Evolutionary conservation across 2,888 invertebrate species (phyloP).

Genomic region (Coleophora flavipennella): DNA sequence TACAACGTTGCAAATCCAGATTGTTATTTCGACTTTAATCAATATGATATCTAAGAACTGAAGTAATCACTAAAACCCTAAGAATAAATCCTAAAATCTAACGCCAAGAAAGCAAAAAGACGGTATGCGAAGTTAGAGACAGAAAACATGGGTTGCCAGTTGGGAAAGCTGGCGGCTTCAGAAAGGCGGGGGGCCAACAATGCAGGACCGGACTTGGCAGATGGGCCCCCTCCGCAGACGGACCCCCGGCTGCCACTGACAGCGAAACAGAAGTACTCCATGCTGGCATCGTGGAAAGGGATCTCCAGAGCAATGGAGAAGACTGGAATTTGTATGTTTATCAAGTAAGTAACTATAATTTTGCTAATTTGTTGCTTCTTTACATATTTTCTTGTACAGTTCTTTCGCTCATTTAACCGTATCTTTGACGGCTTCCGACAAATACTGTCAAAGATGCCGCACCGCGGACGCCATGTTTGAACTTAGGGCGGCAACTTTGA

Average conservation of each 20-base stretch:
- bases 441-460: too few species aligned
- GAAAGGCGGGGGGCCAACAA: constrained; percentile 57
- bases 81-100: too few species aligned
- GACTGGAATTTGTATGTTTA: constrained; percentile 92
- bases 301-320: constrained; percentile 91
- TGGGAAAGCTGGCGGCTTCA: constrained; percentile 79
- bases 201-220: constrained; percentile 54
- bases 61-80: too few species aligned
- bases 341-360: constrained; percentile 82
- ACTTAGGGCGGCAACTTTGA: too few species aligned
- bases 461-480: too few species aligned
- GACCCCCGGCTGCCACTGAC: constrained; percentile 88
- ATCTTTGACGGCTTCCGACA: too few species aligned
- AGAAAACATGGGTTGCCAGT: constrained; percentile 80
- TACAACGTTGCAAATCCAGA: too few species aligned
- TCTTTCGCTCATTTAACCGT: too few species aligned
- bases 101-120: too few species aligned
- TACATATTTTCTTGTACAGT: not conserved
- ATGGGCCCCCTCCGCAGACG: constrained; percentile 77
- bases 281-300: constrained; percentile 93
- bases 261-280: constrained; percentile 89
- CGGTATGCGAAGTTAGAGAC: too few species aligned
- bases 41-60: too few species aligned
- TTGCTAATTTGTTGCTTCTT: not conserved
- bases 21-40: too few species aligned